These are phyloP conservation scores for Diabrotica virgifera DNA, from an alignment of 1,140 invertebrate species.

Conservation along the genomic window DNA sequence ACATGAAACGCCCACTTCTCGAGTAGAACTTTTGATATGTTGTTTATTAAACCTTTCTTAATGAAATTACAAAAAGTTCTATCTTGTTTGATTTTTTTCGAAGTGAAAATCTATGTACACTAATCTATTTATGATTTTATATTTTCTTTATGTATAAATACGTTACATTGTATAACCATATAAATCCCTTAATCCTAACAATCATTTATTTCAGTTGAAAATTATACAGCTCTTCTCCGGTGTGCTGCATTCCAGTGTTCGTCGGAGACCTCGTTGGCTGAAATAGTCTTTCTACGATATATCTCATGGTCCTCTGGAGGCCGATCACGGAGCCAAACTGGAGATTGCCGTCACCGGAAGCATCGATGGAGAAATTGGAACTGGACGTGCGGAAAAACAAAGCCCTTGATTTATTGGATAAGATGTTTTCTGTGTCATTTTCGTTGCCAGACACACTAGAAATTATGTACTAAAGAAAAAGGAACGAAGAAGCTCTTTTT, in stretches of 20 bases:
- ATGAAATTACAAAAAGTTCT: no score
- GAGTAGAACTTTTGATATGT: no score
- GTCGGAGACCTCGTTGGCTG: background rate
- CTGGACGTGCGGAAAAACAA: constrained; percentile 42
- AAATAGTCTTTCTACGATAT: constrained; percentile 19
- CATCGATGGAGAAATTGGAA: constrained; percentile 36
- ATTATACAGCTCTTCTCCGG: background rate
- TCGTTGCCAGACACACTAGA: constrained; percentile 35
- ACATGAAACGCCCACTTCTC: no score
- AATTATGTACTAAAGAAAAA: constrained; percentile 32
- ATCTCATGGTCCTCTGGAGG: constrained; percentile 35
- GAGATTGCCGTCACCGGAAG: constrained; percentile 32
- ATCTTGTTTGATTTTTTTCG: no score
- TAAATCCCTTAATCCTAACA: no score
- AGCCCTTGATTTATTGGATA: constrained; percentile 40
- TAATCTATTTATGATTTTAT: no score
- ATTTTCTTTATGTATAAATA: no score
- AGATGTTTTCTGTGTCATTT: constrained; percentile 31
- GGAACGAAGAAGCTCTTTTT: constrained; percentile 7
- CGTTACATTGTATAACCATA: no score
- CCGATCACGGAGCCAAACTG: constrained; percentile 35
- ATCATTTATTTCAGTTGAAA: no score
- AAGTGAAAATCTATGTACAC: no score
- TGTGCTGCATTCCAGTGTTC: background rate
- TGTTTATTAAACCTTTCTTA: no score